These are phyloP conservation scores for Diadegma fenestrale DNA, from an alignment of 2,888 invertebrate genomes.

Conservation along the genomic window DNA sequence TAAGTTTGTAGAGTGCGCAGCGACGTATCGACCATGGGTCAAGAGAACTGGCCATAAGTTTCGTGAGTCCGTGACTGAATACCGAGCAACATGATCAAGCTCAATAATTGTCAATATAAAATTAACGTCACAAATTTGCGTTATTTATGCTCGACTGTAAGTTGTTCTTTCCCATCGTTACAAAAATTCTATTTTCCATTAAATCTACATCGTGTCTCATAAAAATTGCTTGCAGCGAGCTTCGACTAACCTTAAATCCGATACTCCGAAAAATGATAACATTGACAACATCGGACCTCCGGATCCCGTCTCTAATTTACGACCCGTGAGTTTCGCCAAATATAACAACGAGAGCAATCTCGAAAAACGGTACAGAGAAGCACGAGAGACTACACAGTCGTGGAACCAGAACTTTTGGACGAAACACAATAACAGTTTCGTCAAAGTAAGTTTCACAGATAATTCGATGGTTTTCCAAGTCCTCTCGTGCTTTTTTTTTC, in stretches of 20 bases:
- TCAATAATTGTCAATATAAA: neutral
- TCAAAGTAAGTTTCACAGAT: conserved; percentile 74
- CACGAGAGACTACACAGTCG: conserved; percentile 89
- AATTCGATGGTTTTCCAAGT: neutral
- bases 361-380: conserved; percentile 88
- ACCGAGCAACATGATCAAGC: neutral
- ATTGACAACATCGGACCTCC: conserved; percentile 92
- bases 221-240: conserved; percentile 30
- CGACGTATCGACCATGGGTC: neutral
- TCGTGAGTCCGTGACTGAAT: neutral
- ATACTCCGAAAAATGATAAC: conserved; percentile 32
- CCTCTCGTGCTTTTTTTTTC: neutral
- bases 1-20: neutral
- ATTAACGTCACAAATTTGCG: neutral
- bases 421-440: conserved; percentile 91
- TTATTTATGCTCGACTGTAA: neutral
- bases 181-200: neutral
- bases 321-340: conserved; percentile 89
- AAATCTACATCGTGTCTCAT: neutral
- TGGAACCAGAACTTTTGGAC: conserved; percentile 96
- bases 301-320: conserved; percentile 92
- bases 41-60: neutral
- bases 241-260: conserved; percentile 47
- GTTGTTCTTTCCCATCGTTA: neutral
- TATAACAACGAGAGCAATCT: conserved; percentile 88